Evolutionary conservation across 2,888 invertebrate species (phyloP).

Genomic region (Euplagia quadripunctaria): DNA sequence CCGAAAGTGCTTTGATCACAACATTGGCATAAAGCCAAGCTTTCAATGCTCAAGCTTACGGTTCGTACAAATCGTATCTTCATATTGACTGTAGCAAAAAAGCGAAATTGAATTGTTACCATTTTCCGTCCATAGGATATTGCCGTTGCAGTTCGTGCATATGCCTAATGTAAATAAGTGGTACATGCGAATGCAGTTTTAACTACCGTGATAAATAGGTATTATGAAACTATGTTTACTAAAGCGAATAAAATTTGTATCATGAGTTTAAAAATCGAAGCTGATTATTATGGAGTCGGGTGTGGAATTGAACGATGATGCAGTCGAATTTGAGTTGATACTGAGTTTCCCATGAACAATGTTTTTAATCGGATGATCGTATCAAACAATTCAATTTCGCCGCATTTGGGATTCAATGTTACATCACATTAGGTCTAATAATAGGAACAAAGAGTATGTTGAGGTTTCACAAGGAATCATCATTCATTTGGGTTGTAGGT

Average conservation of each 20-base stretch:
- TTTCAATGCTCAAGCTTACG: constrained; percentile 77
- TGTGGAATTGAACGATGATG: constrained; percentile 53
- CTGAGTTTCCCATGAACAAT: constrained; percentile 45
- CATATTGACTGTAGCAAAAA: constrained; percentile 80
- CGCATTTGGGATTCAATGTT: constrained; percentile 48
- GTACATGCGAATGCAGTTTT: constrained; percentile 78
- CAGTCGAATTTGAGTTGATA: constrained; percentile 52
- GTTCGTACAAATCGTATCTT: constrained; percentile 73
- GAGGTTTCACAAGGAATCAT: constrained; percentile 34
- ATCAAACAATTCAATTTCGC: constrained; percentile 79
- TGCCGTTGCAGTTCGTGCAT: constrained; percentile 78
- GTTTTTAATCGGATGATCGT: constrained; percentile 46
- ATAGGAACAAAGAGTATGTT: constrained; percentile 31
- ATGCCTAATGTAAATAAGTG: constrained; percentile 72
- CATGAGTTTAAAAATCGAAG: constrained; percentile 49
- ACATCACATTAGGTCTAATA: constrained; percentile 35
- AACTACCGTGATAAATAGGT: constrained; percentile 78
- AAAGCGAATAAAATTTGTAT: constrained; percentile 65
- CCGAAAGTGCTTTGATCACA: constrained; percentile 74
- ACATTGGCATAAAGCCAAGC: constrained; percentile 80
- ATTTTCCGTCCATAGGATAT: constrained; percentile 81
- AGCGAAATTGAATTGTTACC: constrained; percentile 87
- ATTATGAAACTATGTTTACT: constrained; percentile 64
- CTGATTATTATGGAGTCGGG: constrained; percentile 52
- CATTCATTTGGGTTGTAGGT: constrained; percentile 34